Conservation (phyloP, 2,113 vertebrate genomes). For the Corythaeola cristata region DNA sequence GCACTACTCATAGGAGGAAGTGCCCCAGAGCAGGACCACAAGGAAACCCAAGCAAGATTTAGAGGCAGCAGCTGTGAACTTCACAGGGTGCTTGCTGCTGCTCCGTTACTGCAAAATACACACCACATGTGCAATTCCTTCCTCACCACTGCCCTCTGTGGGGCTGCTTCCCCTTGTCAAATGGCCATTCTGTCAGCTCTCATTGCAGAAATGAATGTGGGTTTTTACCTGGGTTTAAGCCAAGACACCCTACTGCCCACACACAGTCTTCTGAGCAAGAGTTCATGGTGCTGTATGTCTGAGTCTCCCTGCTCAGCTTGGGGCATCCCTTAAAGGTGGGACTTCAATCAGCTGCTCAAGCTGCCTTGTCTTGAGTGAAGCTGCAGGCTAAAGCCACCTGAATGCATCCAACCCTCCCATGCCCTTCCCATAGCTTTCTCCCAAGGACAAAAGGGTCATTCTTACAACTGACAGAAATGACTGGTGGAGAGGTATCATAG, state of each 20-base stretch:
- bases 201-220: background rate
- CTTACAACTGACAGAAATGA: background rate
- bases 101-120: background rate
- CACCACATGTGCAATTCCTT: background rate
- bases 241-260: background rate
- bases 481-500: background rate
- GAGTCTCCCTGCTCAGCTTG: background rate
- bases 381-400: background rate
- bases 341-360: background rate
- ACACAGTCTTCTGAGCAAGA: background rate
- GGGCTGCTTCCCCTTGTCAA: background rate
- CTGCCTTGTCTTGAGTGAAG: background rate
- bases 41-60: background rate
- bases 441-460: background rate
- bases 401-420: background rate
- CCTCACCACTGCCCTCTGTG: background rate
- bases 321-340: background rate
- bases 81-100: background rate
- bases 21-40: background rate
- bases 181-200: background rate
- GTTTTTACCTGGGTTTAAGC: background rate
- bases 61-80: background rate
- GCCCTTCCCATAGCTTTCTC: background rate
- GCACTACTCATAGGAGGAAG: background rate
- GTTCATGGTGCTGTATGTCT: accelerated